Evolutionary conservation across 2,888 invertebrate species (phyloP), one percentile per base, ranked within the genome.

Genomic region (Cyrtodaria siliqua): DNA sequence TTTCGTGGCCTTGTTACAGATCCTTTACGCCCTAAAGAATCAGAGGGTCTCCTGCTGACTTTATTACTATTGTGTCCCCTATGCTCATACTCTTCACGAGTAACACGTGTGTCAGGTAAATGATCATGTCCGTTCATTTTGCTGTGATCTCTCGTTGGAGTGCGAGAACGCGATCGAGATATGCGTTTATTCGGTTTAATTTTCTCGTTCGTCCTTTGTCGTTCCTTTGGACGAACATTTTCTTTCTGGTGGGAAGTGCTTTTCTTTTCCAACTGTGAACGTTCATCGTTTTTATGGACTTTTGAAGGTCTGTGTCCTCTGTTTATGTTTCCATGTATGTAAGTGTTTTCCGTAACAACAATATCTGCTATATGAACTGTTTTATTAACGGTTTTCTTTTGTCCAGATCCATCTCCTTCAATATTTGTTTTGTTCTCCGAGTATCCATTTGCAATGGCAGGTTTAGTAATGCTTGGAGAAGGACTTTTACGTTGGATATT

Each of bases 41-140:
- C 59, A n/a, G 68, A 71, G 2, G 67, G 67, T 60, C 44, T 42
- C n/a, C 55, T 26, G 4, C 27, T 14, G 8, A 24, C 27, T 64
- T 61, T 61, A 8, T 53, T 55, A n/a, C 60, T 50, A n/a, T 70
- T 57, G 20, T 61, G 42, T 26, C 67, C 71, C 18, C 38, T 42
- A n/a, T 26, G 24, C 29, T 80, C 79, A 55, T 76, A 76, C 9
- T 75, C 66, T n/a, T 69, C 59, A 9, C 66, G 47, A 6, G 56
- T 69, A 62, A 44, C 20, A 18, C 44, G 16, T 6, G 4, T 18
- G 6, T 44, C 44, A 6, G n/a, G 4, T 44, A 16, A 16, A 9
- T 44, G 44, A 44, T 44, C 20, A 20, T 57, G 27, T 26, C 57
- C 63, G 56, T 63, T 63, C 9, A 16, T 33, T 16, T 38, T 33